A percentile compares a stretch with the other conserved stretches of the same genome.
Evolutionary conservation across 2,797 vertebrate species (phyloP).

Genomic region (Pangasius macronema): DNA sequence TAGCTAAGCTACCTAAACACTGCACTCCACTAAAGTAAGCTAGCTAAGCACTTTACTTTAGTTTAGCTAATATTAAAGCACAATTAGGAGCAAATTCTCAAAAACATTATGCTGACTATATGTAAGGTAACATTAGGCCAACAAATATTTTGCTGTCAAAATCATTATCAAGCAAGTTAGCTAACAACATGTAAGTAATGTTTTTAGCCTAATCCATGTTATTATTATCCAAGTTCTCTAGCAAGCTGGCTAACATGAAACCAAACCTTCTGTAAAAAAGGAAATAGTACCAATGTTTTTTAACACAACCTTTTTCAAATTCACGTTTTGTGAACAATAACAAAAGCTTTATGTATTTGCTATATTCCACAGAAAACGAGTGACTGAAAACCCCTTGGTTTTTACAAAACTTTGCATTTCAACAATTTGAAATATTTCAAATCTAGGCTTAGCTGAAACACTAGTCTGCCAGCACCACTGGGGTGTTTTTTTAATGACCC

Average conservation of each 20-base stretch:
- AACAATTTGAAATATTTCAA: conserved; percentile 36
- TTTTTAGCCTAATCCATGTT: neutral
- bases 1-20: neutral
- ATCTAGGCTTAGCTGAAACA: conserved; percentile 18
- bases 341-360: neutral
- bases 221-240: neutral
- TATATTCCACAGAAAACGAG: conserved; percentile 4
- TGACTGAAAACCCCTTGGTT: neutral
- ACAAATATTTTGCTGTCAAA: neutral
- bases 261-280: neutral
- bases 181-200: neutral
- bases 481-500: conserved; percentile 38
- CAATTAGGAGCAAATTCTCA: neutral
- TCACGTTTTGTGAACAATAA: neutral
- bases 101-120: neutral
- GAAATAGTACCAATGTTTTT: neutral
- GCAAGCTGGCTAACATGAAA: neutral
- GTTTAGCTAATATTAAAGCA: neutral
- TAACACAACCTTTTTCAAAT: neutral
- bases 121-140: too few species aligned
- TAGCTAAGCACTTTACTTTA: neutral
- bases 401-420: conserved; percentile 19
- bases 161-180: neutral
- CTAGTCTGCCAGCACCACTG: conserved; percentile 44
- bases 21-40: neutral